A percentile compares a stretch with the other conserved stretches of the same genome.
Conservation (phyloP, 2,888 invertebrate genomes). For the Drosophila yooni region DNA sequence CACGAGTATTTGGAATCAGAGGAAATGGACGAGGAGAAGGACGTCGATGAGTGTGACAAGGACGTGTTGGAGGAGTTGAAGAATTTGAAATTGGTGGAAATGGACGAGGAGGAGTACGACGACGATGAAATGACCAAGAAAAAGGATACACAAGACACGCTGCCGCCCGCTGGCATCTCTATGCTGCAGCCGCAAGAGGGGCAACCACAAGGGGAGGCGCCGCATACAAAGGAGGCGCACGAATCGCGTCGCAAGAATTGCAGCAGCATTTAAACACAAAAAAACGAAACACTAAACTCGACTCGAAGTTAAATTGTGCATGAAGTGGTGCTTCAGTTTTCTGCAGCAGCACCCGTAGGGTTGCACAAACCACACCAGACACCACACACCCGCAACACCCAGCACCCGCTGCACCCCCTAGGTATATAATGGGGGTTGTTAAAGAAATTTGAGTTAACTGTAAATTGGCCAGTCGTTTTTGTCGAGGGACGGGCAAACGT, state of each 20-base stretch:
- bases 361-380: neutral
- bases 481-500: conserved; percentile 42
- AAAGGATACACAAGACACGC: accelerated
- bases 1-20: neutral
- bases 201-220: neutral
- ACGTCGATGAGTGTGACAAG: too few species aligned
- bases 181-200: neutral
- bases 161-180: too few species aligned
- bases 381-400: neutral
- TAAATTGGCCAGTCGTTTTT: conserved; percentile 65
- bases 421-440: conserved; percentile 1
- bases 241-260: conserved; percentile 10
- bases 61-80: too few species aligned
- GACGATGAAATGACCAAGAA: neutral
- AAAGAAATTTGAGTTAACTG: conserved; percentile 60
- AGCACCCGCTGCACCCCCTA: neutral
- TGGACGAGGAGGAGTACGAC: neutral
- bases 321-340: conserved; percentile 20
- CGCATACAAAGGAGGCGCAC: neutral
- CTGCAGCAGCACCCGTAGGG: neutral
- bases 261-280: conserved; percentile 22
- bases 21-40: neutral
- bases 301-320: conserved; percentile 59
- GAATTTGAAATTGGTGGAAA: neutral
- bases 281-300: conserved; percentile 15